Base-by-base conservation (phyloP, 2,797 vertebrate species). In the Micrastur ruficollis region DNA sequence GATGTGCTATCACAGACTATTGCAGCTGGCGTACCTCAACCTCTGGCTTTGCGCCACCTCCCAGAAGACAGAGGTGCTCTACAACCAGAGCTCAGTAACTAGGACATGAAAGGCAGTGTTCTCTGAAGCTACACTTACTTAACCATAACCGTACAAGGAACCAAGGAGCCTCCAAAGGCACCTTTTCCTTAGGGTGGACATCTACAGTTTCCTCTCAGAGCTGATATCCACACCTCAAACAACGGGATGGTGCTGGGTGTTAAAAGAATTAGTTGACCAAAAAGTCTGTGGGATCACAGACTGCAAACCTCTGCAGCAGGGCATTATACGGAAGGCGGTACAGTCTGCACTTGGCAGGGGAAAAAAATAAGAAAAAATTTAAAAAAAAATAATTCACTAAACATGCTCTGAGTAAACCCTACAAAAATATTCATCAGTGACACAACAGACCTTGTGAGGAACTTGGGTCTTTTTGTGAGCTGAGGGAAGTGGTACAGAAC, bases 231-330 rank as follows among this genome's bases (percentile, higher is more conserved):
- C 14, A 0, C 14, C n/a, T 38, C 6, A 17, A 61, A 29, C 11
- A 47, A 18, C 0, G 0, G 21, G 8, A 40, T 19, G 12, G 47
- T 5, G 29, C 7, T 26, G 6, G 44, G 18, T 4, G 2, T 61
- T 11, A 16, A 38, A 34, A 31, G 7, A 73, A n/a, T 32, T 40
- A 55, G 4, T 6, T 14, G 23, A 38, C 15, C 47, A 26, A 47
- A 16, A 31, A 15, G 42, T 3, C 12, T 49, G 18, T 3, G 5
- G 26, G 63, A 62, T 5, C 40, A 36, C 18, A 15, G 31, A 15
- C 22, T 3, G 6, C 11, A 52, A 42, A 29, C 19, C 22, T 32
- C 61, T 10, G 52, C 32, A 15, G 12, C 3, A 16, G 9, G 6
- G 44, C 2, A 25, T 14, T 16, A 12, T 2, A 4, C 12, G 15